phyloP scores from a whole-genome alignment of 2,888 invertebrate genomes.

The Drosophila buzzatii region DNA sequence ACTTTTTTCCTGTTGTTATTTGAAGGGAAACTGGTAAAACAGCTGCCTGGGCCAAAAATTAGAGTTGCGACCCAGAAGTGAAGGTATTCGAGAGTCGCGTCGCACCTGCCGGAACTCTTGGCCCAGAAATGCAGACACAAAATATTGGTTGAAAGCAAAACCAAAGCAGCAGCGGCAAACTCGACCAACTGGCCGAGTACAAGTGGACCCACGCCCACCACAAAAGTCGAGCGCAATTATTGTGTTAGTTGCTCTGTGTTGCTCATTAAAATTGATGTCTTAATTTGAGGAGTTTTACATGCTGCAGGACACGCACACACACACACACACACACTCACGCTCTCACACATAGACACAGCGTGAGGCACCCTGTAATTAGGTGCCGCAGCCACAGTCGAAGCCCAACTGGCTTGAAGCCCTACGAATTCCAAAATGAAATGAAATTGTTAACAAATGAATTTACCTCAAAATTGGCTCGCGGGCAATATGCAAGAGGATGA shows the following conservation, averaged over 20 bases:
- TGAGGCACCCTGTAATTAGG: slow-evolving; percentile 76
- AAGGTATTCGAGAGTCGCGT: slow-evolving; percentile 45
- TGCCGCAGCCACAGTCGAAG: slow-evolving; percentile 56
- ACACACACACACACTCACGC: slow-evolving; percentile 20
- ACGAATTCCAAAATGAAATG: slow-evolving; percentile 57
- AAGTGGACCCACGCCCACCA: slow-evolving; percentile 56
- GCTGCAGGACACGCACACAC: slow-evolving; percentile 54
- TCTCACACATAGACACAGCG: slow-evolving; percentile 16
- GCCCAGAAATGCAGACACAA: slow-evolving; percentile 38
- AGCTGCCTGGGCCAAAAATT: slow-evolving; percentile 50
- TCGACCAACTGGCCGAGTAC: slow-evolving; percentile 42
- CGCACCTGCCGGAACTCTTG: slow-evolving; percentile 73
- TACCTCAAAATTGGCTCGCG: slow-evolving; percentile 71
- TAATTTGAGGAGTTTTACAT: slow-evolving; percentile 76
- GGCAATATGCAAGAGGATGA: slow-evolving; percentile 44
- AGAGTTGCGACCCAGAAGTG: slow-evolving; percentile 45
- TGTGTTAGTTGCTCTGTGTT: slow-evolving; percentile 72
- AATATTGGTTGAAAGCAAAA: slow-evolving; percentile 30
- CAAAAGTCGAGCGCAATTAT: slow-evolving; percentile 64
- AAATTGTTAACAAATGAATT: slow-evolving; percentile 78
- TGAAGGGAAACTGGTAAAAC: slow-evolving; percentile 25
- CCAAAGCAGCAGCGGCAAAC: slow-evolving; percentile 55
- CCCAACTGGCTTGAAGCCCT: slow-evolving; percentile 23
- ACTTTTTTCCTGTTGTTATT: slow-evolving; percentile 44
- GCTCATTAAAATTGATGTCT: slow-evolving; percentile 80